A percentile compares a stretch with the other conserved stretches of the same genome.
These are phyloP conservation scores for Apocrypta bakeri DNA, from an alignment of 1,140 invertebrate species.

Conservation along the genomic window DNA sequence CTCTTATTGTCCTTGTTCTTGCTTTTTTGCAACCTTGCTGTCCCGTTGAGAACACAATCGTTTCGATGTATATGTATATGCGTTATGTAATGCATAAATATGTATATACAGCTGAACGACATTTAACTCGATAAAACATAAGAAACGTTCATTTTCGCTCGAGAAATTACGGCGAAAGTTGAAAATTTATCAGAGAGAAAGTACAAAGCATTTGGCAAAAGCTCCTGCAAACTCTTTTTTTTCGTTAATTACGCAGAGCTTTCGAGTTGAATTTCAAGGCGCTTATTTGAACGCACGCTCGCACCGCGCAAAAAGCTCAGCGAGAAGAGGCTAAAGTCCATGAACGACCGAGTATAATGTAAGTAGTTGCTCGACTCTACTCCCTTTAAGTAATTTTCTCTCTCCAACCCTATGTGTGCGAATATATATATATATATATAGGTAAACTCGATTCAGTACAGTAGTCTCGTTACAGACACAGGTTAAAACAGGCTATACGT, in stretches of 20 bases:
- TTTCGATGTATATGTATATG: too few species aligned
- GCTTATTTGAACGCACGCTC: not conserved
- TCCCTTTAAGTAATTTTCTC: slow-evolving; percentile 2
- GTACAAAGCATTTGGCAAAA: not conserved
- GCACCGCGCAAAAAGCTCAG: not conserved
- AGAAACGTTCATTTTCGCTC: too few species aligned
- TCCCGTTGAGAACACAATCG: too few species aligned
- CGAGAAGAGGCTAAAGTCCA: not conserved
- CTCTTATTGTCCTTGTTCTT: not conserved
- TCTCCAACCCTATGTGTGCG: not conserved
- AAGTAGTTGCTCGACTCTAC: not conserved
- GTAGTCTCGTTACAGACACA: not conserved
- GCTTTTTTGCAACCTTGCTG: not conserved
- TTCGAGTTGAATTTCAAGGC: not conserved
- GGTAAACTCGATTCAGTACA: not conserved
- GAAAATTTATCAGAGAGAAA: not conserved
- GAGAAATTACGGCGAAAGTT: too few species aligned
- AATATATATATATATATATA: not conserved
- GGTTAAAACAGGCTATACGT: not conserved
- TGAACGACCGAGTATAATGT: not conserved
- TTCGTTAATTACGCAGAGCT: not conserved
- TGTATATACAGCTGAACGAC: too few species aligned
- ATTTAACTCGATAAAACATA: too few species aligned
- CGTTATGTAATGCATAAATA: too few species aligned
- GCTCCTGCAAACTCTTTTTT: not conserved